phyloP scores from a whole-genome alignment of 2,888 invertebrate species.

The Agrotis segetum region DNA sequence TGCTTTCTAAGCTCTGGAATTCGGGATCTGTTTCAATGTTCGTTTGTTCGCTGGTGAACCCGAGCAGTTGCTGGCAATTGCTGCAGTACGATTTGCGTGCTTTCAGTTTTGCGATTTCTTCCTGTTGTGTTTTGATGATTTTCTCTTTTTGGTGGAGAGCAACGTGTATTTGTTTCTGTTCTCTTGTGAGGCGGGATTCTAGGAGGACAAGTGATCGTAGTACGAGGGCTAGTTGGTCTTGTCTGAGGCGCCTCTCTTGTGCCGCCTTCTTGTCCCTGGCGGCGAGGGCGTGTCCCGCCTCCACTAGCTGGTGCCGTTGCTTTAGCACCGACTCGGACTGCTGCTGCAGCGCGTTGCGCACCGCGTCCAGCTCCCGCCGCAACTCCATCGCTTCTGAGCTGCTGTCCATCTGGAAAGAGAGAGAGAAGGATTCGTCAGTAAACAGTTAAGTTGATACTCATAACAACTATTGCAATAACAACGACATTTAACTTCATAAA shows the following conservation, averaged over 20 bases:
- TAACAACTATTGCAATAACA: slow-evolving; percentile 52
- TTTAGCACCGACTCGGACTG: slow-evolving; percentile 92
- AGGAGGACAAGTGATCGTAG: slow-evolving; percentile 93
- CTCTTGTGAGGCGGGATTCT: slow-evolving; percentile 93
- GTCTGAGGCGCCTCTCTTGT: slow-evolving; percentile 92
- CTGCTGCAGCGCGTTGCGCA: slow-evolving; percentile 92
- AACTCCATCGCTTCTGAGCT: slow-evolving; percentile 91
- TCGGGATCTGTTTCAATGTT: slow-evolving; percentile 90
- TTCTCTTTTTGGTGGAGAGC: slow-evolving; percentile 93
- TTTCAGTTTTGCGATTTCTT: slow-evolving; percentile 93
- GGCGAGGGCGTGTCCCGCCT: slow-evolving; percentile 91
- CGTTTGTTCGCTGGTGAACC: slow-evolving; percentile 89
- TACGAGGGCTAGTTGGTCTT: slow-evolving; percentile 93
- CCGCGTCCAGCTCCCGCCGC: slow-evolving; percentile 92
- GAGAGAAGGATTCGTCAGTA: slow-evolving; percentile 66
- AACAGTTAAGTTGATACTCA: slow-evolving; percentile 28
- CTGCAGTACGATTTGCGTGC: slow-evolving; percentile 88
- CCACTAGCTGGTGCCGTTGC: slow-evolving; percentile 93
- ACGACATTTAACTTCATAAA: slow-evolving; percentile 61
- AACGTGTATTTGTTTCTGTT: slow-evolving; percentile 93
- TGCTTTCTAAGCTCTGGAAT: slow-evolving; percentile 89
- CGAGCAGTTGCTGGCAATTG: slow-evolving; percentile 88
- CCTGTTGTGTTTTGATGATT: slow-evolving; percentile 93
- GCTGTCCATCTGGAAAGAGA: slow-evolving; percentile 92
- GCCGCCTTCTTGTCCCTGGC: slow-evolving; percentile 91